These are phyloP conservation scores for Imbricaverruca yamaguchii DNA, from an alignment of 2,888 invertebrate genomes.

Conservation along the genomic window DNA sequence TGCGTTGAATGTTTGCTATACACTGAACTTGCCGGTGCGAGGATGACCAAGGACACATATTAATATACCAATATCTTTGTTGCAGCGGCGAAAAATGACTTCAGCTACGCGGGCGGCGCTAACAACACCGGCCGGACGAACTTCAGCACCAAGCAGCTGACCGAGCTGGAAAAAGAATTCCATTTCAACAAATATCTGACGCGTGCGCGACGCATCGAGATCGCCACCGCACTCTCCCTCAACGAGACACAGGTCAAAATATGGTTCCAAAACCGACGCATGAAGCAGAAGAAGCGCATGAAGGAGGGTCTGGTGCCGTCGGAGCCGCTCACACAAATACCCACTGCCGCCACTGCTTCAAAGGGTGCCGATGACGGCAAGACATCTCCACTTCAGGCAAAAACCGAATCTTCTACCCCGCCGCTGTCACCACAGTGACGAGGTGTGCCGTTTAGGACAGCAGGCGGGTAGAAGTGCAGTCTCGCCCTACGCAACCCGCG, in stretches of 20 bases:
- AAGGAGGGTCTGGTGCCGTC: conserved; percentile 77
- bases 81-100: conserved; percentile 36
- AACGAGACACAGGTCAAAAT: conserved; percentile 98
- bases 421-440: conserved; percentile 13
- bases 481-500: background rate
- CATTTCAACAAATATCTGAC: conserved; percentile 99
- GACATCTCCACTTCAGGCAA: background rate
- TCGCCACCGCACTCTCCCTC: conserved; percentile 88
- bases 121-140: conserved; percentile 93
- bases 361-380: conserved; percentile 2
- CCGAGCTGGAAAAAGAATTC: conserved; percentile 98
- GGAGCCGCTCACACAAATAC: conserved; percentile 45
- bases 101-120: conserved; percentile 44
- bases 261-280: conserved; percentile 97
- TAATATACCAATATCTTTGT: too few relatives aligned
- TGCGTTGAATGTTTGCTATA: too few relatives aligned
- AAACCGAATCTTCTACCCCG: conserved; percentile 12
- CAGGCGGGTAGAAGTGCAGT: background rate
- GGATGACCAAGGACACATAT: too few relatives aligned
- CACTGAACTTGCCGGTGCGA: too few relatives aligned
- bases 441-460: background rate
- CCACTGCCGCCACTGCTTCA: conserved; percentile 35
- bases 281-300: conserved; percentile 97
- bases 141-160: conserved; percentile 98
- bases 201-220: conserved; percentile 91